A percentile compares a stretch with the other conserved stretches of the same genome.
These are phyloP conservation scores for Bettongia penicillata DNA, from an alignment of 2,113 vertebrate genomes.

Conservation along the genomic window DNA sequence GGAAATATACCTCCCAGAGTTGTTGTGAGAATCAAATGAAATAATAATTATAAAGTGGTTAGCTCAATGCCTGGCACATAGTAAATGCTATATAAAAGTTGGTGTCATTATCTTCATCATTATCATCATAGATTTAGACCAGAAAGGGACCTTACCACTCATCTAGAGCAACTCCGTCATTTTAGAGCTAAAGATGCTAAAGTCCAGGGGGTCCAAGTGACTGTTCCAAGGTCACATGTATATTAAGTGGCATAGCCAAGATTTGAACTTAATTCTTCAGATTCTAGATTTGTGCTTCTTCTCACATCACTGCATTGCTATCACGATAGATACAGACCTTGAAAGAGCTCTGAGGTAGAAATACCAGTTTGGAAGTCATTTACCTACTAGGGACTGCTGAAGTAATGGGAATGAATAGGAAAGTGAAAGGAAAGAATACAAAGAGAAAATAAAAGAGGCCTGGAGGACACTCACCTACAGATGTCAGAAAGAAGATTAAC, in stretches of 20 bases:
- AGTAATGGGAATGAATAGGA: no score
- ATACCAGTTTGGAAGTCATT: not conserved
- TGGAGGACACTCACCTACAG: not conserved
- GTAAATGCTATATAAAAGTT: not conserved
- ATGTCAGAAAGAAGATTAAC: not conserved
- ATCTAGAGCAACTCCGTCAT: not conserved
- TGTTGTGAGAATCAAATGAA: not conserved
- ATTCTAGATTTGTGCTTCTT: not conserved
- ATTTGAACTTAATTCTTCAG: not conserved
- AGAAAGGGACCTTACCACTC: not conserved
- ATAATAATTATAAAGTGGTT: not conserved
- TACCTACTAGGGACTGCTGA: not conserved
- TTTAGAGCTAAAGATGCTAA: not conserved
- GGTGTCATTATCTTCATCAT: not conserved
- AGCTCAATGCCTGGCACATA: not conserved
- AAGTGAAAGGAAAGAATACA: not conserved
- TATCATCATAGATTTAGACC: not conserved
- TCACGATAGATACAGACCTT: not conserved
- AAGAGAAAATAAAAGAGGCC: not conserved
- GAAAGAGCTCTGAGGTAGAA: not conserved
- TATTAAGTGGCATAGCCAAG: not conserved
- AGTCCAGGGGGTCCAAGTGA: not conserved
- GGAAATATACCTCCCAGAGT: not conserved
- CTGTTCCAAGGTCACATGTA: not conserved
- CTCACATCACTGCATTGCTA: not conserved